These are phyloP conservation scores for Nipponacmea schrenckii DNA, from an alignment of 2,888 invertebrate species.

Conservation along the genomic window DNA sequence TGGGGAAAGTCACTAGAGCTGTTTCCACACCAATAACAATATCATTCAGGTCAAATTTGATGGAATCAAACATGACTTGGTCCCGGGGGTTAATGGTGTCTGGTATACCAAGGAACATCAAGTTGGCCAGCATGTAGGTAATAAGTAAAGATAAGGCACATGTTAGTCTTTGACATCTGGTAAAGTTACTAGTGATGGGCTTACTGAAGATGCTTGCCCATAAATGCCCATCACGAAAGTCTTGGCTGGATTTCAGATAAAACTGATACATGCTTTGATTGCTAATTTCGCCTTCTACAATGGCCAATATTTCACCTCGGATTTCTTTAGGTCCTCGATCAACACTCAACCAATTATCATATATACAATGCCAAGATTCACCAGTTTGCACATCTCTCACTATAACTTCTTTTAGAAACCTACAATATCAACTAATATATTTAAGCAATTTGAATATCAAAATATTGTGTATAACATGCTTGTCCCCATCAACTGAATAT, in stretches of 20 bases:
- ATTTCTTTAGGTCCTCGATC: slow-evolving; percentile 36
- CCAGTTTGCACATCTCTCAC: slow-evolving; percentile 51
- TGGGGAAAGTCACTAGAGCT: slow-evolving; percentile 51
- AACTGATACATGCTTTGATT: slow-evolving; percentile 38
- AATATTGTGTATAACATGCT: no score
- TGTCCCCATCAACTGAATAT: no score
- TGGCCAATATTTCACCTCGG: slow-evolving; percentile 38
- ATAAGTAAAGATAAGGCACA: slow-evolving; percentile 59
- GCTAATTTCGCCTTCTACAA: slow-evolving; percentile 31
- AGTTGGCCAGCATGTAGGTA: slow-evolving; percentile 58
- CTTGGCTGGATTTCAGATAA: slow-evolving; percentile 38
- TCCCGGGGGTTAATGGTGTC: slow-evolving; percentile 45
- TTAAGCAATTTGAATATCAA: no score
- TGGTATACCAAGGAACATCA: slow-evolving; percentile 61
- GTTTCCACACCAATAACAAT: slow-evolving; percentile 52
- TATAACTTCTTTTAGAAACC: slow-evolving; percentile 53
- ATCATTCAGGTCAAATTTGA: slow-evolving; percentile 38
- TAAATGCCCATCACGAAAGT: slow-evolving; percentile 57
- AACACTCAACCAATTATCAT: slow-evolving; percentile 55
- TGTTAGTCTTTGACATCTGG: slow-evolving; percentile 58
- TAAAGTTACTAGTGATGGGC: slow-evolving; percentile 51
- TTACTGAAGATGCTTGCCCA: slow-evolving; percentile 64
- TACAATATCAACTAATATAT: slow-evolving; percentile 21
- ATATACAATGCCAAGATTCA: slow-evolving; percentile 50
- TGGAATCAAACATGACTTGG: slow-evolving; percentile 33